These are phyloP conservation scores for Zoanthus gigantus DNA, from an alignment of 92 coral and sea anemone species.

Conservation along the genomic window DNA sequence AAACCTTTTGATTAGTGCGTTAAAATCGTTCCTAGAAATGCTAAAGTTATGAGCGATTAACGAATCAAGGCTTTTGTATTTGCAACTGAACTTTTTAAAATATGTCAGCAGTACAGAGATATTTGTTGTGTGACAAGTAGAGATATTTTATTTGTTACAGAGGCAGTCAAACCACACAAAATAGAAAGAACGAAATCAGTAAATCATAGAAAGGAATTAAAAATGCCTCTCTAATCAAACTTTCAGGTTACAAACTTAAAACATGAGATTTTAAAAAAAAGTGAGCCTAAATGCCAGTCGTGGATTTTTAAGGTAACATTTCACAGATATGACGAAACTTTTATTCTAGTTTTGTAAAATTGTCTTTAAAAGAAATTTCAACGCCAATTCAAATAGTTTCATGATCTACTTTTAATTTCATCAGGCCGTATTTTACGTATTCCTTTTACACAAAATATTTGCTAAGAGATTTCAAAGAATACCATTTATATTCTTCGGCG, in stretches of 20 bases:
- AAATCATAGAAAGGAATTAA: not conserved
- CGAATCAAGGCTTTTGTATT: not conserved
- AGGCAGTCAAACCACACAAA: slow-evolving; percentile 23
- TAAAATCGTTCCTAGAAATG: slow-evolving; percentile 1
- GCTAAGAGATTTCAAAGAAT: no score
- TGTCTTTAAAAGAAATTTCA: no score
- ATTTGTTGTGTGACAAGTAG: slow-evolving; percentile 4
- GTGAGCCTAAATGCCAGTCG: not conserved
- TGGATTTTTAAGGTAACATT: not conserved
- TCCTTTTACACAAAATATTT: no score
- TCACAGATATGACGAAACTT: no score
- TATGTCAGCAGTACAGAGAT: slow-evolving; percentile 3
- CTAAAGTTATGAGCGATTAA: slow-evolving; percentile 1
- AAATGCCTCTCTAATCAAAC: slow-evolving; percentile 44
- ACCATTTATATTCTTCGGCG: no score
- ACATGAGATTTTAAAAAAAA: not conserved
- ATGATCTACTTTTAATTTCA: no score
- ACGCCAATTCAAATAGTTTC: not conserved
- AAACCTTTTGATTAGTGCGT: slow-evolving; percentile 12
- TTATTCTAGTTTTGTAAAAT: no score
- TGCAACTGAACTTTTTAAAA: slow-evolving; percentile 4
- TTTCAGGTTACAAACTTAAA: slow-evolving; percentile 16
- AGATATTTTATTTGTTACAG: slow-evolving; percentile 38
- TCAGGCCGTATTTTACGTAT: no score
- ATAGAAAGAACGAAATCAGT: not conserved